phyloP scores from a whole-genome alignment of 1,140 invertebrate genomes.

The Venustaconcha ellipsiformis region DNA sequence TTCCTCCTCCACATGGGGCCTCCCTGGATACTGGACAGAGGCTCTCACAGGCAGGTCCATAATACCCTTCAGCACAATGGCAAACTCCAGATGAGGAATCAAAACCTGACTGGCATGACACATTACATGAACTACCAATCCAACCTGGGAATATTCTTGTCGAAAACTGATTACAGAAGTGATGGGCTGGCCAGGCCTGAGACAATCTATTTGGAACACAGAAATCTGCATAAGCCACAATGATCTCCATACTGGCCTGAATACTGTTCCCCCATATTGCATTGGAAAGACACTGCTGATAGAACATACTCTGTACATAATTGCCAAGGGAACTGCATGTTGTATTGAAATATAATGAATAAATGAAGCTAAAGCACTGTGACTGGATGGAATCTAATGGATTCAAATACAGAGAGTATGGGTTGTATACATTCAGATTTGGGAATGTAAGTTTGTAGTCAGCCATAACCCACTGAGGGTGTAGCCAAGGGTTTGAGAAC shows the following conservation, averaged over 20 bases:
- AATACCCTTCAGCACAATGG: conserved; percentile 32
- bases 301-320: too few relatives aligned
- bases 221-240: conserved; percentile 2
- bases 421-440: too few relatives aligned
- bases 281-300: too few relatives aligned
- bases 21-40: conserved; percentile 23
- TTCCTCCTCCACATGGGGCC: conserved; percentile 24
- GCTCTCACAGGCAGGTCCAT: conserved; percentile 30
- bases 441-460: conserved; percentile 23
- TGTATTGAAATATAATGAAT: too few relatives aligned
- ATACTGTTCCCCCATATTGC: too few relatives aligned
- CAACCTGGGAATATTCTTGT: too few relatives aligned
- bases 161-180: conserved; percentile 23
- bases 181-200: conserved; percentile 14
- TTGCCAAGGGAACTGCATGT: too few relatives aligned
- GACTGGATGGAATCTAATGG: too few relatives aligned
- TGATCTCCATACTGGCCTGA: background rate
- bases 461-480: conserved; percentile 29
- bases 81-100: background rate
- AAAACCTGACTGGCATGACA: too few relatives aligned
- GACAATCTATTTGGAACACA: conserved; percentile 19
- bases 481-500: conserved; percentile 26
- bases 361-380: too few relatives aligned
- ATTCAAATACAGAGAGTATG: too few relatives aligned
- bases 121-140: too few relatives aligned